These are phyloP conservation scores for Drosophila sucinea DNA, from an alignment of 1,140 invertebrate species.

Conservation along the genomic window DNA sequence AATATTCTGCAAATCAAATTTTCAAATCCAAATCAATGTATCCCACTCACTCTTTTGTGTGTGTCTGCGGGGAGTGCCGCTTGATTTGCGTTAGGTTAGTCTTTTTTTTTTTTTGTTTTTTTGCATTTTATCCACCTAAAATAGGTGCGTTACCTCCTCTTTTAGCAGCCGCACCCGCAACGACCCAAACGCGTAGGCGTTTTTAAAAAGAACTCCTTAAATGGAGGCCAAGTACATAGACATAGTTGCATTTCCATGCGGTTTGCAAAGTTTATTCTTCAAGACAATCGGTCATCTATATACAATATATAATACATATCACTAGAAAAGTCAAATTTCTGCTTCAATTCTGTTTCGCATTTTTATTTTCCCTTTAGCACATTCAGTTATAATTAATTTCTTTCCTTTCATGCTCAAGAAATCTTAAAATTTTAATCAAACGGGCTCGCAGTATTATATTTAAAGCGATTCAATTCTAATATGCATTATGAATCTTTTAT, in stretches of 20 bases:
- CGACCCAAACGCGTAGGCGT: neutral
- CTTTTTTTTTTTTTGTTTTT: constrained; percentile 19
- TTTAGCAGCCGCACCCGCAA: constrained; percentile 55
- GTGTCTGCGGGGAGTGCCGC: constrained; percentile 52
- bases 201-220: constrained; percentile 2
- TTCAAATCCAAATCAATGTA: constrained; percentile 16
- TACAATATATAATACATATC: no score
- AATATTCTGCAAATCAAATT: constrained; percentile 62
- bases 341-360: no score
- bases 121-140: neutral
- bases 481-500: no score
- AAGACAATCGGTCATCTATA: neutral
- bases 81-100: constrained; percentile 37
- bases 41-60: constrained; percentile 5
- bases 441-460: no score
- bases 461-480: no score
- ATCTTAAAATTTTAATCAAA: no score
- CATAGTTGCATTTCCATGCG: neutral
- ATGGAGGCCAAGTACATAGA: neutral
- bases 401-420: no score
- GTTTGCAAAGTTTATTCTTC: neutral
- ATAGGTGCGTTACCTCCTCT: constrained; percentile 34
- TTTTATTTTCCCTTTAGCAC: no score
- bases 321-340: no score
- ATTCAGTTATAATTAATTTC: no score